phyloP scores from a whole-genome alignment of 2,888 invertebrate genomes.

The Tyria jacobaeae region DNA sequence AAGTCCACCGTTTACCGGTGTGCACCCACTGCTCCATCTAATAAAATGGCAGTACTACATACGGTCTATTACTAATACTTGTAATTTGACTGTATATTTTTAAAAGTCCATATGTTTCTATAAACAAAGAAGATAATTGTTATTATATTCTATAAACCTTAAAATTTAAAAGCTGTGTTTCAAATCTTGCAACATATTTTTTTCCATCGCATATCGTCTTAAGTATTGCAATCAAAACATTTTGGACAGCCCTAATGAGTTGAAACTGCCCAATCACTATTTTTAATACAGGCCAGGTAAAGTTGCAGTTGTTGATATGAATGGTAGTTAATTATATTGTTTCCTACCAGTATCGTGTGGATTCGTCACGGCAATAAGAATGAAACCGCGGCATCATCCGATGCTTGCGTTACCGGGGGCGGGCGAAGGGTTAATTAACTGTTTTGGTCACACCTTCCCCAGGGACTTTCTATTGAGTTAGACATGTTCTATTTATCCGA shows the following conservation, averaged over 20 bases:
- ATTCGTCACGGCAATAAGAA: constrained; percentile 82
- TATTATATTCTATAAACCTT: not conserved
- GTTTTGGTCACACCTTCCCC: constrained; percentile 52
- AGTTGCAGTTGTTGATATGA: constrained; percentile 62
- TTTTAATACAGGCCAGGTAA: constrained; percentile 78
- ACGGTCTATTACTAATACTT: not conserved
- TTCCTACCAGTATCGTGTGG: constrained; percentile 72
- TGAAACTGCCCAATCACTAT: constrained; percentile 79
- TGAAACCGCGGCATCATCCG: constrained; percentile 80
- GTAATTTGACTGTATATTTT: not conserved
- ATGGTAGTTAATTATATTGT: constrained; percentile 86
- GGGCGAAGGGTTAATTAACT: constrained; percentile 69
- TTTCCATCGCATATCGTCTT: constrained; percentile 1
- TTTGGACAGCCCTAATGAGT: constrained; percentile 46
- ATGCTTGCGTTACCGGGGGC: constrained; percentile 65
- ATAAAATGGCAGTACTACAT: no score
- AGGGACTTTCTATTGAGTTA: constrained; percentile 23
- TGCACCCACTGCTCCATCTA: no score
- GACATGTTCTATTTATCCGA: not conserved
- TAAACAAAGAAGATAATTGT: not conserved
- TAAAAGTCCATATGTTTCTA: not conserved
- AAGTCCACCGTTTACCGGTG: no score
- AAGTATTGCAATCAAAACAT: constrained; percentile 5
- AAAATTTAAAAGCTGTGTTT: not conserved
- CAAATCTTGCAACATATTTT: not conserved